Conservation (phyloP, 2,797 vertebrate genomes). For the Phrynocephalus vlangalii region DNA sequence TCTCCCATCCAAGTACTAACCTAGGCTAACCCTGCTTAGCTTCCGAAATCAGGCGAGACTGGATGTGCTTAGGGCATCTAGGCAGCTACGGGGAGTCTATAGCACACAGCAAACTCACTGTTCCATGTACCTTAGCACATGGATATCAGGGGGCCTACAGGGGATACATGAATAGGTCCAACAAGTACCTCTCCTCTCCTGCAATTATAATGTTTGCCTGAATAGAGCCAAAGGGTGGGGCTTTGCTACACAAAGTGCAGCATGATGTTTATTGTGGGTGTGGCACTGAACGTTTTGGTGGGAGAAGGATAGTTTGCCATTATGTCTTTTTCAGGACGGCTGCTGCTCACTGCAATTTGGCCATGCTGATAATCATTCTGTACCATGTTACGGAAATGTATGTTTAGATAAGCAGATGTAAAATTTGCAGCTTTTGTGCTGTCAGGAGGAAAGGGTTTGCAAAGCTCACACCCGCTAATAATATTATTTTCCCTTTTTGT, state of each 20-base stretch:
- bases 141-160: not conserved
- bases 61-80: too few species aligned
- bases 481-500: constrained; percentile 52
- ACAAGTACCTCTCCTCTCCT: not conserved
- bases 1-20: too few species aligned
- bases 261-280: not conserved
- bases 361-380: not conserved
- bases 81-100: not conserved
- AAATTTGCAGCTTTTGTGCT: not conserved
- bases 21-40: too few species aligned
- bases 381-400: not conserved
- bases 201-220: not conserved
- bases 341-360: not conserved
- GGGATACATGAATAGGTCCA: not conserved
- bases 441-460: not conserved
- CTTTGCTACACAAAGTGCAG: not conserved
- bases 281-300: not conserved
- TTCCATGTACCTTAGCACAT: not conserved
- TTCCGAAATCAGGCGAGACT: too few species aligned
- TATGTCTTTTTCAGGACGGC: not conserved
- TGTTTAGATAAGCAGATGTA: not conserved
- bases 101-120: not conserved
- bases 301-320: not conserved
- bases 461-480: constrained; percentile 40
- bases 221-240: not conserved